phyloP scores from a whole-genome alignment of 1,140 invertebrate genomes.

The Aphaenogaster ashmeadi region DNA sequence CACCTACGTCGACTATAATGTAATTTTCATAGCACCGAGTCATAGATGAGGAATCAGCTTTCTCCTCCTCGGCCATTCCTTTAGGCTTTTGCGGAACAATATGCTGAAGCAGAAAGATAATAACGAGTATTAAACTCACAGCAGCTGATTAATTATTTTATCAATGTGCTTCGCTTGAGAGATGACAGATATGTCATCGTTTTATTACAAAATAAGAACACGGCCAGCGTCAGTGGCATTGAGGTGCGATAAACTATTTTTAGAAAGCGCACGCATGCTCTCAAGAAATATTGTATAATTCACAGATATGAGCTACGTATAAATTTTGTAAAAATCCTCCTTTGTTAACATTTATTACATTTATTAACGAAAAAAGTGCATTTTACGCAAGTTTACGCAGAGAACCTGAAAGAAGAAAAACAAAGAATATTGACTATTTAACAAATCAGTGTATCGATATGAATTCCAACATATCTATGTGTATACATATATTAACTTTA shows the following conservation, averaged over 20 bases:
- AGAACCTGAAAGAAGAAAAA: background rate
- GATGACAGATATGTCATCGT: conserved; percentile 1
- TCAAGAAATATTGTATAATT: background rate
- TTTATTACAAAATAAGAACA: background rate
- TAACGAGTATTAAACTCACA: background rate
- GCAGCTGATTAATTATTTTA: background rate
- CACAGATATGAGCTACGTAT: background rate
- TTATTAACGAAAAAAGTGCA: background rate
- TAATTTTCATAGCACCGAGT: conserved; percentile 93
- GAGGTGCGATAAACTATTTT: background rate
- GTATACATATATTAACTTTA: background rate
- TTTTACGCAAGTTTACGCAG: background rate
- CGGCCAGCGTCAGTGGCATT: background rate
- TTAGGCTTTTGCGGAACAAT: conserved; percentile 20
- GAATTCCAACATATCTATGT: background rate
- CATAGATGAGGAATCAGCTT: conserved; percentile 83
- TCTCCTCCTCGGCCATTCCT: conserved; percentile 83
- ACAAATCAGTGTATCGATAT: background rate
- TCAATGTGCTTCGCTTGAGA: background rate
- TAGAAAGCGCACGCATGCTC: background rate
- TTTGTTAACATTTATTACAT: background rate
- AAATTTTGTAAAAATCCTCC: background rate
- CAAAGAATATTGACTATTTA: background rate
- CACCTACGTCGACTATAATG: conserved; percentile 96
- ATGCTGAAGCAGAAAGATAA: conserved; percentile 62